phyloP scores from a whole-genome alignment of 92 coral and sea anemone genomes.

The Porites rus region DNA sequence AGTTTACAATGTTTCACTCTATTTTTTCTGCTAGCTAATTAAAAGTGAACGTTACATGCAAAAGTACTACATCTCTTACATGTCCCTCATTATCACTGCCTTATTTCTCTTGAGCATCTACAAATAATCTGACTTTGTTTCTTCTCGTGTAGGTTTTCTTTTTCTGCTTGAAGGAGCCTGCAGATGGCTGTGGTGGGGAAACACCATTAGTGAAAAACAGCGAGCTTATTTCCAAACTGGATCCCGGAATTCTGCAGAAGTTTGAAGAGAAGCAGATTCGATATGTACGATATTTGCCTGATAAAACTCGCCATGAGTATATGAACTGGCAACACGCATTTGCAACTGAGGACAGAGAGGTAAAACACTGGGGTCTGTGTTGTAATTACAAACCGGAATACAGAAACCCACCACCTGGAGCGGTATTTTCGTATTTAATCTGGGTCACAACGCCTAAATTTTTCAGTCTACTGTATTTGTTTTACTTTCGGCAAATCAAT shows the following conservation, averaged over 20 bases:
- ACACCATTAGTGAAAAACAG: constrained; percentile 63
- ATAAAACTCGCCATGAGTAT: constrained; percentile 7
- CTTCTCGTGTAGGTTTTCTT: constrained; percentile 33
- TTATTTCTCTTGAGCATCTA: background rate
- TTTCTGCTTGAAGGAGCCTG: constrained; percentile 54
- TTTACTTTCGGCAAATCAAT: too few relatives aligned
- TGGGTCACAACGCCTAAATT: too few relatives aligned
- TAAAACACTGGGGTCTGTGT: background rate
- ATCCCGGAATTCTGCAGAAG: constrained; percentile 58
- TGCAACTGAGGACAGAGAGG: constrained; percentile 8
- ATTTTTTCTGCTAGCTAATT: too few relatives aligned
- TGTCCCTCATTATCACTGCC: background rate
- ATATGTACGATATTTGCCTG: constrained; percentile 59
- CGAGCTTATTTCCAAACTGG: constrained; percentile 53
- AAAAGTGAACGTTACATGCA: too few relatives aligned
- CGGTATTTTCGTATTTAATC: too few relatives aligned
- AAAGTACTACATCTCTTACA: too few relatives aligned
- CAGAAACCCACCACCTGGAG: too few relatives aligned
- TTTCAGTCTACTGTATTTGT: too few relatives aligned
- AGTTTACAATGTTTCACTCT: too few relatives aligned
- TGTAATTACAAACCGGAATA: too few relatives aligned
- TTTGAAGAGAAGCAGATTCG: constrained; percentile 58
- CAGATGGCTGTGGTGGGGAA: constrained; percentile 71
- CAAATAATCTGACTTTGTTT: background rate
- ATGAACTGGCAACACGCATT: constrained; percentile 13